These are phyloP conservation scores for Lepidonotus clava DNA, from an alignment of 2,888 invertebrate species.

Conservation along the genomic window DNA sequence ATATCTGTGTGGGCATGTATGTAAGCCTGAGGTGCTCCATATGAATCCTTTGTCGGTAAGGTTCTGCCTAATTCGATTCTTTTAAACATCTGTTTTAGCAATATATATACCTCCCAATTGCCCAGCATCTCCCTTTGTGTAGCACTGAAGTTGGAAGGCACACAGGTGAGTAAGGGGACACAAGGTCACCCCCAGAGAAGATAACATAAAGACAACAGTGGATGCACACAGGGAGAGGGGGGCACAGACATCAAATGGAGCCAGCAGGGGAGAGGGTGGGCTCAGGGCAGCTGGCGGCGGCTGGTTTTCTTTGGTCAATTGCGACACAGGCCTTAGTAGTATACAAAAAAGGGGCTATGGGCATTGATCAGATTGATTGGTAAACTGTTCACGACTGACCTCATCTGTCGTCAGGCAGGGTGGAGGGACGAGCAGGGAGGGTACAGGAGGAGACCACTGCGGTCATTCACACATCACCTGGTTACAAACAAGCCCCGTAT, in stretches of 20 bases:
- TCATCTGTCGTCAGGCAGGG: background rate
- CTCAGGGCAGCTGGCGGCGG: background rate
- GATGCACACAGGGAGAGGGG: background rate
- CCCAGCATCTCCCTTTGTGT: too few relatives aligned
- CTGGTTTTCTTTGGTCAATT: too few relatives aligned
- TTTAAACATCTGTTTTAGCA: too few relatives aligned
- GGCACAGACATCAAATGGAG: background rate
- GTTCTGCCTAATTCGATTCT: too few relatives aligned
- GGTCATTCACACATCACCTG: background rate
- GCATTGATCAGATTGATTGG: background rate
- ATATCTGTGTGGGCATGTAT: too few relatives aligned
- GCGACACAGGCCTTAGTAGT: too few relatives aligned
- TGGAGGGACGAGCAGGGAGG: background rate
- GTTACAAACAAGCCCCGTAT: conserved; percentile 19
- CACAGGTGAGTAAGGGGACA: too few relatives aligned
- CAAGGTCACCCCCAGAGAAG: too few relatives aligned
- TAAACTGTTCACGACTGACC: background rate
- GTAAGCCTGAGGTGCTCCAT: too few relatives aligned
- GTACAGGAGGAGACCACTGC: background rate
- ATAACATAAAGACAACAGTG: background rate
- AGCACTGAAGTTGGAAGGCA: too few relatives aligned
- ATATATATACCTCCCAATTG: too few relatives aligned
- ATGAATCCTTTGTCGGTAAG: too few relatives aligned
- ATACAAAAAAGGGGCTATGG: background rate
- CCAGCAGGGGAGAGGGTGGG: background rate